Evolutionary conservation across 1,140 invertebrate species (phyloP).

Genomic region (Spodoptera litura): DNA sequence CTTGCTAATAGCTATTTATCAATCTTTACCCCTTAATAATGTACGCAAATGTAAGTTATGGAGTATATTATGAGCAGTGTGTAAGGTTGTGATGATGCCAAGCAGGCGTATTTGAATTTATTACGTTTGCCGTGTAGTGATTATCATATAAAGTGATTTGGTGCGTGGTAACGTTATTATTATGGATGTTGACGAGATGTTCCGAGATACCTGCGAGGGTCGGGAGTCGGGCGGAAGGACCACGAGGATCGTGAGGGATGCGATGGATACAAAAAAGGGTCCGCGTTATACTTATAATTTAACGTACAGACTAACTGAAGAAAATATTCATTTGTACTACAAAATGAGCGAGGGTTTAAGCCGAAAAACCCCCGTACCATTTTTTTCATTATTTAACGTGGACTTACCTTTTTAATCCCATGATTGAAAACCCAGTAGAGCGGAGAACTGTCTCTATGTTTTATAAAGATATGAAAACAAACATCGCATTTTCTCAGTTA

Average conservation of each 20-base stretch:
- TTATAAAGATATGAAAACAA: too few species aligned
- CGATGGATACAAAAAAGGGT: slow-evolving; percentile 6
- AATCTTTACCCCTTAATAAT: background rate
- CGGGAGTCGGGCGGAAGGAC: background rate
- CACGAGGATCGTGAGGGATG: background rate
- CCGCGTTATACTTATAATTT: background rate
- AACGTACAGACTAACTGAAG: too few species aligned
- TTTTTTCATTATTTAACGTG: too few species aligned
- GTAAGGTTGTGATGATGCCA: background rate
- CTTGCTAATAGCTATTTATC: background rate
- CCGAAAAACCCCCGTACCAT: too few species aligned
- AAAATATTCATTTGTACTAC: too few species aligned
- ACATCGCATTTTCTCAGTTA: too few species aligned
- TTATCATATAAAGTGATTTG: slow-evolving; percentile 34
- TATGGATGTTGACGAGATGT: slow-evolving; percentile 11
- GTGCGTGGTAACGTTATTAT: slow-evolving; percentile 3
- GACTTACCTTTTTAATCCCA: too few species aligned
- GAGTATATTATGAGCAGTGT: background rate
- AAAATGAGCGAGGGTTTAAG: too few species aligned
- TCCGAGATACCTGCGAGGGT: background rate
- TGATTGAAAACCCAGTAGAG: too few species aligned
- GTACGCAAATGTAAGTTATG: slow-evolving; percentile 2
- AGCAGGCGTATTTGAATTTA: slow-evolving; percentile 9
- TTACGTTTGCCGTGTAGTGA: background rate
- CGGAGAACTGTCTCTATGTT: too few species aligned